A percentile compares a stretch with the other conserved stretches of the same genome.
Evolutionary conservation across 2,888 invertebrate genomes (phyloP).

Genomic region (Panopea generosa): DNA sequence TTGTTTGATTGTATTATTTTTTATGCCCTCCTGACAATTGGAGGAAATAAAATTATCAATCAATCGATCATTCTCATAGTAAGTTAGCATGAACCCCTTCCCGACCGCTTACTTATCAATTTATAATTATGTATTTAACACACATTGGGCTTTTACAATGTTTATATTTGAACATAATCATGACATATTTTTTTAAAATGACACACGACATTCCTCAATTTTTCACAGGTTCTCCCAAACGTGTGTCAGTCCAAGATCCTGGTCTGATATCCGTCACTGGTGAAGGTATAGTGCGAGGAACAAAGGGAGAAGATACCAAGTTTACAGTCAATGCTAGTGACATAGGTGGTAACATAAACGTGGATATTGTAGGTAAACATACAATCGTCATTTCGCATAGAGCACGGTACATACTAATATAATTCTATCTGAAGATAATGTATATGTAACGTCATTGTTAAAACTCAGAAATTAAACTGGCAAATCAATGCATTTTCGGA

Average conservation of each 20-base stretch:
- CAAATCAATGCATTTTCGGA: no score
- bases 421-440: no score
- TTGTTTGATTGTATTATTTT: no score
- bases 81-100: no score
- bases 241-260: conserved; percentile 81
- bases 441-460: no score
- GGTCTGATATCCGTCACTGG: conserved; percentile 85
- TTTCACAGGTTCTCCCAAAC: conserved; percentile 59
- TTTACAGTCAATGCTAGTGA: conserved; percentile 87
- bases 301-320: conserved; percentile 85
- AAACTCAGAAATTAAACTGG: not conserved
- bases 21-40: no score
- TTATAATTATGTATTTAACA: not conserved
- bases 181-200: no score
- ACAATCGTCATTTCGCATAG: no score
- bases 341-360: conserved; percentile 86
- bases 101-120: no score
- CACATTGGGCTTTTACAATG: not conserved
- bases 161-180: not conserved
- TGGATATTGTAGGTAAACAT: conserved; percentile 85
- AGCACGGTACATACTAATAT: not conserved
- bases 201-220: no score
- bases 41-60: no score
- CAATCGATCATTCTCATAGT: no score
- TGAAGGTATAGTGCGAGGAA: conserved; percentile 86